phyloP scores from a whole-genome alignment of 53 echinoderm and acorn worm species.

The Luidia sarsii region DNA sequence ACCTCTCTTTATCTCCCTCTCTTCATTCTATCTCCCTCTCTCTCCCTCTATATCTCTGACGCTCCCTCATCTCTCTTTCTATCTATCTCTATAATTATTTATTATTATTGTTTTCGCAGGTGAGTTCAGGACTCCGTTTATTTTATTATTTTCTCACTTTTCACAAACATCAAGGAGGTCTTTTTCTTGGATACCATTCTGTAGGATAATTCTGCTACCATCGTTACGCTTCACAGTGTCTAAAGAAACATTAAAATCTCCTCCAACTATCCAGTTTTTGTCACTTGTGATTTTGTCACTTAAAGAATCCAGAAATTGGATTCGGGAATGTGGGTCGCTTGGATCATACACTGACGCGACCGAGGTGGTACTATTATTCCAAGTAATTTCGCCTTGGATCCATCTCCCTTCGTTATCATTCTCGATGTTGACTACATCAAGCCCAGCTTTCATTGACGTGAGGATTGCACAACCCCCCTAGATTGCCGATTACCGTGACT shows the following conservation, averaged over 20 bases:
- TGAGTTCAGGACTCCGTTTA: no score
- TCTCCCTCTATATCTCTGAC: no score
- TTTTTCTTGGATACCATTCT: not conserved
- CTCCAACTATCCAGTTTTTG: not conserved
- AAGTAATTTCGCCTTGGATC: not conserved
- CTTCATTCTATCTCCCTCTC: no score
- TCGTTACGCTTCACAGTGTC: not conserved
- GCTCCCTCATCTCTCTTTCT: no score
- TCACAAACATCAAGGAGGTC: not conserved
- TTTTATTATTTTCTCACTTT: no score
- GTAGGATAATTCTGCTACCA: not conserved
- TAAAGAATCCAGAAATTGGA: not conserved
- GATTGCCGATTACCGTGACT: no score
- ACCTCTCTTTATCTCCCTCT: no score
- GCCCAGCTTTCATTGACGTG: not conserved
- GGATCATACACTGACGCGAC: conserved; percentile 6
- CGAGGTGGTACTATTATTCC: not conserved
- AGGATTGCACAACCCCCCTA: conserved; percentile 4
- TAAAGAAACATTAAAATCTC: conserved; percentile 6
- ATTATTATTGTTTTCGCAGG: no score
- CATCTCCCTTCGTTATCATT: not conserved
- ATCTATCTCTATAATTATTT: no score
- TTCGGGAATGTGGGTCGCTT: not conserved
- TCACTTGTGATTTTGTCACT: not conserved
- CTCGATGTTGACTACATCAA: not conserved